A percentile compares a stretch with the other conserved stretches of the same genome.
Evolutionary conservation across 2,113 vertebrate species (phyloP).

Genomic region (Myiopsitta monachus): DNA sequence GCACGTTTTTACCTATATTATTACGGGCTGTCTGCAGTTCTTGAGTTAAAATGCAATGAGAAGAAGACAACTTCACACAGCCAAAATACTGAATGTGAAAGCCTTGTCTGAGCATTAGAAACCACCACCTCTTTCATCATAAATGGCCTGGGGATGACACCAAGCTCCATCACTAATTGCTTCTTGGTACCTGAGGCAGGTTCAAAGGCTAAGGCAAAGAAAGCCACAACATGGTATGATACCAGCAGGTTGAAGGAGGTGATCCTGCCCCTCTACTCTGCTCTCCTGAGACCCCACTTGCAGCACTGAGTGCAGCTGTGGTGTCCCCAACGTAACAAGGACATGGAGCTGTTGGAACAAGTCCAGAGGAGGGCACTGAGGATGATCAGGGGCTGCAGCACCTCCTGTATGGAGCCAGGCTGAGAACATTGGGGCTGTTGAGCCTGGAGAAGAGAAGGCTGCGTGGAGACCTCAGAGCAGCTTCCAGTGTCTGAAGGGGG

Average conservation of each 20-base stretch:
- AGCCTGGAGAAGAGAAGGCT: background rate
- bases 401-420: background rate
- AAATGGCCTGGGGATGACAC: background rate
- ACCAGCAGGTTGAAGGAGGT: background rate
- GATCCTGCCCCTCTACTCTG: background rate
- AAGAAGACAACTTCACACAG: background rate
- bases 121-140: background rate
- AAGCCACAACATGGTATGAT: background rate
- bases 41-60: background rate
- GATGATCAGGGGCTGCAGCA: background rate
- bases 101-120: background rate
- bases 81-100: background rate
- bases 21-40: background rate
- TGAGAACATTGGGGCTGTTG: background rate
- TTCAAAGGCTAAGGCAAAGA: background rate
- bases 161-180: background rate
- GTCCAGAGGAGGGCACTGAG: background rate
- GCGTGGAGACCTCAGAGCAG: background rate
- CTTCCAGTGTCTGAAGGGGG: background rate
- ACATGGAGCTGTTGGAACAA: background rate
- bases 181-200: background rate
- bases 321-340: background rate
- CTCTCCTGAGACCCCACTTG: background rate
- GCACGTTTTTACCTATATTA: background rate
- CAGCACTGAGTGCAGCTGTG: background rate